A percentile compares a stretch with the other conserved stretches of the same genome.
Conservation (phyloP, 2,888 invertebrate genomes). For the Teleogryllus oceanicus region DNA sequence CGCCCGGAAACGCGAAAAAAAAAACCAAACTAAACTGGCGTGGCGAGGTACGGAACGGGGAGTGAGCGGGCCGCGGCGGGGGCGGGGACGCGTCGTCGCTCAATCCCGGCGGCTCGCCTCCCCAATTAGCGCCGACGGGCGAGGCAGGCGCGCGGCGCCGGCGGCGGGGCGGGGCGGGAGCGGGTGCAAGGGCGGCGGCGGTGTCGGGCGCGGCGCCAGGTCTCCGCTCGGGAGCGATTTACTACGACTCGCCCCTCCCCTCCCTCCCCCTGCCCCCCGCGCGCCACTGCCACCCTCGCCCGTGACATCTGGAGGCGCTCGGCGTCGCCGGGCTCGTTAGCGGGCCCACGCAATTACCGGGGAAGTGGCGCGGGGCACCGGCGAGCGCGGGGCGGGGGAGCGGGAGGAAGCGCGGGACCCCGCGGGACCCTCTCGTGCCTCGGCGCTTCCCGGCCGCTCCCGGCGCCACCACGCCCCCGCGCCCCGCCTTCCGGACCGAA, state of each 20-base stretch:
- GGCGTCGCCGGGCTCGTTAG: neutral
- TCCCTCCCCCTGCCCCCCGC: neutral
- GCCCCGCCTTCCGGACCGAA: too few species aligned
- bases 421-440: too few species aligned
- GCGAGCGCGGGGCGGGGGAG: neutral
- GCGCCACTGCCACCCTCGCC: neutral
- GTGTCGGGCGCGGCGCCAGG: constrained; percentile 18
- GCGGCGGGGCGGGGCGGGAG: neutral
- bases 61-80: too few species aligned
- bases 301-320: neutral
- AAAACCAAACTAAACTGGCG: too few species aligned
- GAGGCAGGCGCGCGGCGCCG: neutral
- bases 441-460: too few species aligned
- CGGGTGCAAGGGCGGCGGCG: neutral
- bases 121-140: constrained; percentile 4
- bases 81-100: neutral
- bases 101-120: neutral
- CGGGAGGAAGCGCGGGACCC: too few species aligned
- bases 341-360: neutral
- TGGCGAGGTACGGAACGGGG: too few species aligned
- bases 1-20: too few species aligned
- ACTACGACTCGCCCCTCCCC: neutral
- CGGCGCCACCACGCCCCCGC: too few species aligned
- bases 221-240: neutral
- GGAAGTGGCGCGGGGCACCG: neutral